Conservation (phyloP, 2,888 invertebrate genomes). For the Trachelus iudaicus region DNA sequence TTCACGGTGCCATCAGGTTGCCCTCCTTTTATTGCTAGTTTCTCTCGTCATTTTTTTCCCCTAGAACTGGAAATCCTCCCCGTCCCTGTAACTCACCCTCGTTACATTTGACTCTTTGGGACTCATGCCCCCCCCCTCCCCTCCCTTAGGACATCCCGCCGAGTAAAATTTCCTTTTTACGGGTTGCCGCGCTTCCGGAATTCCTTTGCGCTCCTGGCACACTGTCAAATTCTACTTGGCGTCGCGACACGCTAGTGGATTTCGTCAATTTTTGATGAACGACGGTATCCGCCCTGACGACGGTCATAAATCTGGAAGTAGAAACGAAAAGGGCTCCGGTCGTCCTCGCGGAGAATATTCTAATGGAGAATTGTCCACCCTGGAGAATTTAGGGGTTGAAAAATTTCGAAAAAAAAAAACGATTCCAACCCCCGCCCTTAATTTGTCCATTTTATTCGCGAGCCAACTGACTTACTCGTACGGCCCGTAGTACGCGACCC, state of each 20-base stretch:
- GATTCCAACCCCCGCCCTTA: background rate
- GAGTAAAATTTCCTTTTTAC: background rate
- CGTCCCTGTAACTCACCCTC: background rate
- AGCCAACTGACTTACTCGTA: background rate
- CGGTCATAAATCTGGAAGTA: background rate
- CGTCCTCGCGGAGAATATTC: background rate
- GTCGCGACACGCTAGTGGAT: slow-evolving; percentile 1
- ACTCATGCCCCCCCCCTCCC: background rate
- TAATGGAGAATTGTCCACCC: background rate
- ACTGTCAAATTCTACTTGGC: background rate
- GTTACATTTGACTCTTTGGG: background rate
- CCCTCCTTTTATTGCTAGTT: background rate
- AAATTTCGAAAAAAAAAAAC: background rate
- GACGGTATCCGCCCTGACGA: background rate
- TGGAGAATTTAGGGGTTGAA: background rate
- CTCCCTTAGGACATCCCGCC: background rate
- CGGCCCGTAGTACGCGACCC: background rate
- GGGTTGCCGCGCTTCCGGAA: background rate
- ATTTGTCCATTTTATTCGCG: background rate
- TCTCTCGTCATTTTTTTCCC: background rate
- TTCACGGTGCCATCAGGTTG: background rate
- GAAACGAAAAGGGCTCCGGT: background rate
- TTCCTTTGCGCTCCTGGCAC: background rate
- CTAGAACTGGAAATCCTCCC: background rate
- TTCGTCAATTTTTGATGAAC: slow-evolving; percentile 17